Evolutionary conservation across 2,113 vertebrate genomes (phyloP).

Genomic region (Pelobates fuscus): DNA sequence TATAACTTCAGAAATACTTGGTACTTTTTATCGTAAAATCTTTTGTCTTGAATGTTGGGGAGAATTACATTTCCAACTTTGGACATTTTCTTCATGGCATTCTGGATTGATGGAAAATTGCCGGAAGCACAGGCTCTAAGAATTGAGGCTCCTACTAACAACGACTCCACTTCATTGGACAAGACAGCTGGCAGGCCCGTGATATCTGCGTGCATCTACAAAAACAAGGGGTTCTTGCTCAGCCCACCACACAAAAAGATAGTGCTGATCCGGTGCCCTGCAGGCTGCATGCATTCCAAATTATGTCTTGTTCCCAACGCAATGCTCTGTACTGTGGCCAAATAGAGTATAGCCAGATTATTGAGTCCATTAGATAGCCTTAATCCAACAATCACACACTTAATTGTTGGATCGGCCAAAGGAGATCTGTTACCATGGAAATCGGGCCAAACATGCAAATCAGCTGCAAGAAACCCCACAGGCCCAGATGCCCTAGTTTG

Average conservation of each 20-base stretch:
- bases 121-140: constrained; percentile 89
- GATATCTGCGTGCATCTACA: constrained; percentile 88
- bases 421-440: constrained; percentile 98
- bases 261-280: constrained; percentile 82
- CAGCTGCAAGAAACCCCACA: constrained; percentile 83
- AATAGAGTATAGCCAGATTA: constrained; percentile 89
- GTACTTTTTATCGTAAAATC: constrained; percentile 91
- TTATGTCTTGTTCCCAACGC: constrained; percentile 93
- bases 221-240: constrained; percentile 92
- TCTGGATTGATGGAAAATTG: constrained; percentile 85
- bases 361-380: constrained; percentile 82
- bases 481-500: constrained; percentile 72
- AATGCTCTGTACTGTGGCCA: constrained; percentile 88
- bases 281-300: constrained; percentile 81
- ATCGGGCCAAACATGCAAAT: constrained; percentile 96
- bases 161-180: constrained; percentile 87
- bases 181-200: constrained; percentile 90
- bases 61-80: constrained; percentile 81
- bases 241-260: constrained; percentile 92
- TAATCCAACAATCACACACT: constrained; percentile 91
- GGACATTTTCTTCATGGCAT: constrained; percentile 90
- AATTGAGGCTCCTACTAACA: constrained; percentile 88
- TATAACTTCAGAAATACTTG: constrained; percentile 84
- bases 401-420: constrained; percentile 87
- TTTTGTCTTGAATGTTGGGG: constrained; percentile 74